Percentiles rank a stretch among this genome's conserved stretches.
These are phyloP conservation scores for Isaurus tuberculatus DNA, from an alignment of 92 coral and sea anemone genomes.

Conservation along the genomic window DNA sequence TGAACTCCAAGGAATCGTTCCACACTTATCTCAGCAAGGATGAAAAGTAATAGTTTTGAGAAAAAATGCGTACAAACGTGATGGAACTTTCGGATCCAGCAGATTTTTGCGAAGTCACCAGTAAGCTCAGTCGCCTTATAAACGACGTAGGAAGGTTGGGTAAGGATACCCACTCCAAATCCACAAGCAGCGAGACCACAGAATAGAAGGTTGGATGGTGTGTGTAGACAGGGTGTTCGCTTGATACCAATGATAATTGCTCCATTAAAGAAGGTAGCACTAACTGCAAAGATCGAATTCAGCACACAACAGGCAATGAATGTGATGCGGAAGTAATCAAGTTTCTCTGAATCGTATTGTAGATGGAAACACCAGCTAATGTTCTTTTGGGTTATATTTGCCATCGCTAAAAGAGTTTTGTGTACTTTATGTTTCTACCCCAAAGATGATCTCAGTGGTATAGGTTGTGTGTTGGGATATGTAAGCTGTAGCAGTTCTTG, in stretches of 20 bases:
- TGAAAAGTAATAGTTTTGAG: constrained; percentile 26
- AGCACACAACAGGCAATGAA: constrained; percentile 31
- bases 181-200: constrained; percentile 35
- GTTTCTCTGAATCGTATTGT: neutral
- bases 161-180: neutral
- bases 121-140: constrained; percentile 21
- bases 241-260: constrained; percentile 16
- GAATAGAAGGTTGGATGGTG: constrained; percentile 37
- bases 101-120: neutral
- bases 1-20: constrained; percentile 32
- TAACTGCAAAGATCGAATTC: constrained; percentile 27
- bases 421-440: neutral
- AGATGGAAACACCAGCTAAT: neutral
- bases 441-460: neutral
- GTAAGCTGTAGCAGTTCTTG: neutral
- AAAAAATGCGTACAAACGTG: constrained; percentile 35
- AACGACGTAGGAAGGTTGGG: constrained; percentile 23
- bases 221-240: constrained; percentile 21
- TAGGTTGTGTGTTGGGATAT: neutral
- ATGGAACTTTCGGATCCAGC: constrained; percentile 33
- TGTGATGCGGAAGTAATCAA: constrained; percentile 23
- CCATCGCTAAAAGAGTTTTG: neutral
- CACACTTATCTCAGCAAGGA: constrained; percentile 26
- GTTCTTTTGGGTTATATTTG: neutral
- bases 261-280: constrained; percentile 3